Conservation (phyloP, 92 coral and sea anemone genomes). For the Phymanthus crucifer region DNA sequence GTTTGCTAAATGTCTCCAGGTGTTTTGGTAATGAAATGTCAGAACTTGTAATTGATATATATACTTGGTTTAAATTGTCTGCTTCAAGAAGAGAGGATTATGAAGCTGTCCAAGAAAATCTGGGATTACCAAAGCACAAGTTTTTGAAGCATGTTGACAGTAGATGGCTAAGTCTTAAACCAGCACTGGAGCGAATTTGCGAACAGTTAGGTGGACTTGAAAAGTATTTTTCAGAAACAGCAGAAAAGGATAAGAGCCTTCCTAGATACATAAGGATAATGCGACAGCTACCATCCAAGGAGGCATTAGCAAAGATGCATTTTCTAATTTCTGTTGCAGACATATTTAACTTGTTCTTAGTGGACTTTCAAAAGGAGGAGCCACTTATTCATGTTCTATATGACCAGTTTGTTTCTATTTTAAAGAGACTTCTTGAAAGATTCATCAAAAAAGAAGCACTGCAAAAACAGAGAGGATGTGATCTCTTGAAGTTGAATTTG, state of each 20-base stretch:
- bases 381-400: slow-evolving; percentile 51
- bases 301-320: slow-evolving; percentile 42
- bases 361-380: slow-evolving; percentile 39
- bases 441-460: slow-evolving; percentile 39
- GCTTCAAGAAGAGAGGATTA: slow-evolving; percentile 48
- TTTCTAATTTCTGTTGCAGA: slow-evolving; percentile 49
- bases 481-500: slow-evolving; percentile 38
- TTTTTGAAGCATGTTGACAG: slow-evolving; percentile 47
- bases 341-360: slow-evolving; percentile 39
- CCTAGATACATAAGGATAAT: slow-evolving; percentile 36
- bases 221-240: slow-evolving; percentile 39
- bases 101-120: slow-evolving; percentile 44
- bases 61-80: slow-evolving; percentile 43
- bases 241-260: slow-evolving; percentile 31
- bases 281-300: slow-evolving; percentile 36
- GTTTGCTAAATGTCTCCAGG: slow-evolving; percentile 43
- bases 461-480: slow-evolving; percentile 35
- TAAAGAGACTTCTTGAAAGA: slow-evolving; percentile 40
- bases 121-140: slow-evolving; percentile 51
- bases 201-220: slow-evolving; percentile 38
- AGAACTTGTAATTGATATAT: slow-evolving; percentile 48
- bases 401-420: slow-evolving; percentile 39
- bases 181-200: slow-evolving; percentile 38
- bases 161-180: slow-evolving; percentile 48
- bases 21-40: slow-evolving; percentile 48